Evolutionary conservation across 2,888 invertebrate species (phyloP).

Genomic region (Hemistola chrysoprasaria): DNA sequence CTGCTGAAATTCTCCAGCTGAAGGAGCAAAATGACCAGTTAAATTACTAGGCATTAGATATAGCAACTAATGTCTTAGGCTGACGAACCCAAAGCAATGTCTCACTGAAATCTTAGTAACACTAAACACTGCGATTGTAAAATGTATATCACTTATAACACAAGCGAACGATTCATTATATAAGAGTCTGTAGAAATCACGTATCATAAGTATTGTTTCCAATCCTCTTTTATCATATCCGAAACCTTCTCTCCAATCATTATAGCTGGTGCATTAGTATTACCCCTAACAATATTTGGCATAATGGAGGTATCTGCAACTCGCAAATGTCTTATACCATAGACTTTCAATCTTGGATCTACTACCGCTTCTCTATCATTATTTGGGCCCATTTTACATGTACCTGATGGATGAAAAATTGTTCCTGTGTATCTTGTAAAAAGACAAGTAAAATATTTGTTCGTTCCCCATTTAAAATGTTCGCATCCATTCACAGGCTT

Average conservation of each 20-base stretch:
- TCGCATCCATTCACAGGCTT: slow-evolving; percentile 81
- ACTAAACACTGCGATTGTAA: no score
- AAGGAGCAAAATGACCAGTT: no score
- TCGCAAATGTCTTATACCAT: slow-evolving; percentile 74
- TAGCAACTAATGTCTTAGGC: no score
- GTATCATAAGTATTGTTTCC: slow-evolving; percentile 43
- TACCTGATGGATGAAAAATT: slow-evolving; percentile 74
- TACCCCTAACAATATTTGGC: slow-evolving; percentile 89
- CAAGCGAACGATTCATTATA: no score
- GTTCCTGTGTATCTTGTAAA: slow-evolving; percentile 81
- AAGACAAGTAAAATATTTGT: slow-evolving; percentile 85
- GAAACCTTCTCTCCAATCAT: slow-evolving; percentile 89
- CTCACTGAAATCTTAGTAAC: no score
- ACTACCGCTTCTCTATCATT: slow-evolving; percentile 64
- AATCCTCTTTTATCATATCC: slow-evolving; percentile 63
- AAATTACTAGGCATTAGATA: no score
- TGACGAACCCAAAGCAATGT: no score
- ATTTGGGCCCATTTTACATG: slow-evolving; percentile 64
- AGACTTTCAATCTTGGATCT: slow-evolving; percentile 53
- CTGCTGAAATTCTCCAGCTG: no score
- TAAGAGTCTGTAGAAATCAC: no score
- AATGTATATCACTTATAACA: no score
- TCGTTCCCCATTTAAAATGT: slow-evolving; percentile 77
- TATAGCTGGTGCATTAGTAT: slow-evolving; percentile 91
- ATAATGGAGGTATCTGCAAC: slow-evolving; percentile 92